Evolutionary conservation across 2,888 invertebrate genomes (phyloP).

Genomic region (Dromius quadrimaculatus): DNA sequence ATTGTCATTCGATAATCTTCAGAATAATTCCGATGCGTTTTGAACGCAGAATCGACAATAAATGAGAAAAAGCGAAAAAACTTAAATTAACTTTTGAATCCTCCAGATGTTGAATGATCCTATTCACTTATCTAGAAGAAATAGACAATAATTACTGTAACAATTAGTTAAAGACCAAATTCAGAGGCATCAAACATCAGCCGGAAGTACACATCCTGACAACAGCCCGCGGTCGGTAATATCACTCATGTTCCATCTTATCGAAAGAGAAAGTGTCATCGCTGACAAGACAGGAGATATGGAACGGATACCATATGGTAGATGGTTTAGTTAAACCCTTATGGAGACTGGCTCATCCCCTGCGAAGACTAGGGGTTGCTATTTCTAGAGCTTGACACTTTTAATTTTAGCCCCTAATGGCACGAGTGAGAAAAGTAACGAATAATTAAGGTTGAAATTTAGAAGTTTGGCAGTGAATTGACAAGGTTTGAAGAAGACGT

Average conservation of each 20-base stretch:
- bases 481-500: too few relatives aligned
- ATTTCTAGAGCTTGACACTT: constrained; percentile 29
- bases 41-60: too few relatives aligned
- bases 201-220: constrained; percentile 5
- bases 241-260: constrained; percentile 16
- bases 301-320: constrained; percentile 21
- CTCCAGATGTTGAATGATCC: too few relatives aligned
- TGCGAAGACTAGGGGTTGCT: background rate
- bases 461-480: too few relatives aligned
- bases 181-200: background rate
- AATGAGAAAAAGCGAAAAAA: too few relatives aligned
- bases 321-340: background rate
- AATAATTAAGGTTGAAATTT: background rate
- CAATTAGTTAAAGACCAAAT: constrained; percentile 3
- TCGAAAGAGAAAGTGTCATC: constrained; percentile 9
- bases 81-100: too few relatives aligned
- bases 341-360: constrained; percentile 3
- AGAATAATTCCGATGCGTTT: too few relatives aligned
- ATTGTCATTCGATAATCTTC: too few relatives aligned
- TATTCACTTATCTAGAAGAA: background rate
- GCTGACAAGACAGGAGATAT: constrained; percentile 13
- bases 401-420: constrained; percentile 28
- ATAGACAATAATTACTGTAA: constrained; percentile 8
- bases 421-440: background rate
- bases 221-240: constrained; percentile 5